Evolutionary conservation across 2,888 invertebrate species (phyloP), one percentile per base, ranked within the genome.

Genomic region (Ypsolopha sequella): DNA sequence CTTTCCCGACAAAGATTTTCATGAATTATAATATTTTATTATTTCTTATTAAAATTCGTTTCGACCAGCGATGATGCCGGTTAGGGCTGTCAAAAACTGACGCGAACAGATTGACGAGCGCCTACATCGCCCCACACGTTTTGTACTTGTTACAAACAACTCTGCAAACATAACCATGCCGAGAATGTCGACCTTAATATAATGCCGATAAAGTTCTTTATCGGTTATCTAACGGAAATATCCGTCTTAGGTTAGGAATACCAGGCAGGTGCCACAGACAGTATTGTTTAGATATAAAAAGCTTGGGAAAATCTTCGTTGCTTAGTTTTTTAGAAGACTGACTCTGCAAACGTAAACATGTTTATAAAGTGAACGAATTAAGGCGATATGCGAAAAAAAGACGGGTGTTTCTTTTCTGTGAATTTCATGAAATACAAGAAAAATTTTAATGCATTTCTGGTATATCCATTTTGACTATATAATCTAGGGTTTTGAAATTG

Each of bases 81-180:
- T 82, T 78, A 76, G 69, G 72, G 75, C 85, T 85, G 85, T 86
- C 85, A 85, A 77, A 84, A 76, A 70, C 71, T 84, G 85, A 85
- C 82, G 77, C 82, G 77, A 73, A 61, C 68, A 73, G 81, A 85
- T 82, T 85, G 85, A 86, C 85, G 82, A 82, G 79, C 80, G 74
- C 71, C 66, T 34, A 38, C 67, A 70, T 68, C 49, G 67, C 59
- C 55, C 59, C 55, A 59, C 61, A 63, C 64, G 70, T 79, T 80
- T 81, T 80, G 68, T 76, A 72, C 69, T 72, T 76, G 71, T 84
- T 80, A 65, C 62, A 60, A 59, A 62, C 61, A 9, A n/a, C 3
- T 24, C 24, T 24, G 11, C 39, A 39, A 39, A 39, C 11, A 11
- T n/a, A 11, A 39, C 11, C 11, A 39, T 39, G 11, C 39, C 6